Percentiles rank a stretch among this genome's conserved stretches.
Conservation (phyloP, 2,797 vertebrate genomes). For the Platyrinchus mystaceus region DNA sequence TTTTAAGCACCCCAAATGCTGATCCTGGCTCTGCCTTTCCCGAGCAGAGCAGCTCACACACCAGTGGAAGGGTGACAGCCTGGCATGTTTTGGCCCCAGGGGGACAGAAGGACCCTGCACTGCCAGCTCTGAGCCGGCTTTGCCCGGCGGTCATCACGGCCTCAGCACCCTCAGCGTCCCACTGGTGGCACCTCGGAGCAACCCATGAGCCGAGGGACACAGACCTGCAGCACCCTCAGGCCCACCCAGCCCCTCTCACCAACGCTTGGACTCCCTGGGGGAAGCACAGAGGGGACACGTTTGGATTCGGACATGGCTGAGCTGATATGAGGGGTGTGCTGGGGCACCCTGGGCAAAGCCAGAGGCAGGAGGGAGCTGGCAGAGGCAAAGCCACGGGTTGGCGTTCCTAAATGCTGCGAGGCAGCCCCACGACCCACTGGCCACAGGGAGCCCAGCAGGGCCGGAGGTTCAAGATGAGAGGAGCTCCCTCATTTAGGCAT, state of each 20-base stretch:
- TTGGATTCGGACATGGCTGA: background rate
- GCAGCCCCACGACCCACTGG: accelerated
- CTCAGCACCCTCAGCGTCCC: accelerated
- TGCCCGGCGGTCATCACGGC: background rate
- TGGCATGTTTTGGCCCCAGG: accelerated
- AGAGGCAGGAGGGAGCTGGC: background rate
- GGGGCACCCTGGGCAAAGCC: accelerated
- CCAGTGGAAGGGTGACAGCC: accelerated
- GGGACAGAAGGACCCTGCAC: accelerated
- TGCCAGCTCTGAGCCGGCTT: accelerated
- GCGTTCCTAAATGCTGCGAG: accelerated
- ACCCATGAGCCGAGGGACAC: accelerated
- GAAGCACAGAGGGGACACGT: background rate
- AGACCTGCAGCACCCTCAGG: background rate
- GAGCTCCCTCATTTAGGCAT: background rate
- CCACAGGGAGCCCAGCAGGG: accelerated
- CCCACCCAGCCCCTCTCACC: accelerated
- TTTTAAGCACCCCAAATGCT: background rate
- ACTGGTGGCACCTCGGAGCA: accelerated
- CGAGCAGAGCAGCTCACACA: accelerated
- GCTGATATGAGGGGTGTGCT: accelerated
- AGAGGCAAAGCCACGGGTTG: accelerated
- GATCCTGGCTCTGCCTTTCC: background rate
- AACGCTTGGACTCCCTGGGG: accelerated
- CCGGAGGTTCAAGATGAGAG: accelerated